Conservation (phyloP, 2,888 invertebrate genomes). For the Tuta absoluta region DNA sequence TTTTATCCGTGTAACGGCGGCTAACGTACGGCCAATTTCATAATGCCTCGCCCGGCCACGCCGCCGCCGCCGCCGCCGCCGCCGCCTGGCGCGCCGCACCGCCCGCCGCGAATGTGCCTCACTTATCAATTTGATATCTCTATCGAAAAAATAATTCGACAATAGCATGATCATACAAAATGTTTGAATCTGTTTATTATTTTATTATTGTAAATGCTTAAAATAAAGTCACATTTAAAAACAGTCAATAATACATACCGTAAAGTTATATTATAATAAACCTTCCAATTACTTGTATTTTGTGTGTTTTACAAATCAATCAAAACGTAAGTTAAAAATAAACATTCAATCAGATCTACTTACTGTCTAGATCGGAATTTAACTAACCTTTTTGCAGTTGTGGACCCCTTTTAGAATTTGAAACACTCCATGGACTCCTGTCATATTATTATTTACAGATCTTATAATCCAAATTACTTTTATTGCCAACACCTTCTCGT, state of each 20-base stretch:
- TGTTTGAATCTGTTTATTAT: not conserved
- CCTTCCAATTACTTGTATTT: no score
- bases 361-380: no score
- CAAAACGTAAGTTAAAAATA: no score
- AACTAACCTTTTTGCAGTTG: no score
- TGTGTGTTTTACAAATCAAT: no score
- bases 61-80: not conserved
- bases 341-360: not conserved
- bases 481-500: no score
- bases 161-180: slow-evolving; percentile 35
- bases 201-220: not conserved
- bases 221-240: not conserved
- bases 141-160: slow-evolving; percentile 74
- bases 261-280: no score
- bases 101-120: slow-evolving; percentile 72
- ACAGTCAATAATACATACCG: not conserved
- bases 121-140: slow-evolving; percentile 81
- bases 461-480: no score
- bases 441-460: no score
- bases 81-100: slow-evolving; percentile 22
- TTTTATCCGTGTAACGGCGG: slow-evolving; percentile 79
- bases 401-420: no score
- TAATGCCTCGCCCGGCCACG: slow-evolving; percentile 67
- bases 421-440: no score
- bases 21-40: slow-evolving; percentile 82